Base-by-base conservation (phyloP, 2,888 invertebrate genomes). In the Adelphocoris suturalis region DNA sequence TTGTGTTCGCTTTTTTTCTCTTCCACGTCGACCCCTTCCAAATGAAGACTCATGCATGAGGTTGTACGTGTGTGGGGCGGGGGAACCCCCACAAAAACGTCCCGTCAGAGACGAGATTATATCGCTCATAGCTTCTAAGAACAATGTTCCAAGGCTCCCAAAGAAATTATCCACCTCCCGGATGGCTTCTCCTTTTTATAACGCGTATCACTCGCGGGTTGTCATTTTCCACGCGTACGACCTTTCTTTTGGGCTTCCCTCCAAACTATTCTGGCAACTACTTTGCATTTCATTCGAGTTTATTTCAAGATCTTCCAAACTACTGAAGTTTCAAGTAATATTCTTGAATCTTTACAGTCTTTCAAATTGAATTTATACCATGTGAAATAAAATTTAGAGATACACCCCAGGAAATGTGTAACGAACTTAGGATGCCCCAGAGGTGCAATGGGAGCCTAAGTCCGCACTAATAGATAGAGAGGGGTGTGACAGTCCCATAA, bases 21-120 rank as follows among this genome's bases (percentile, higher is more conserved):
- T 19, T 28, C 78, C 16, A 14, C 28, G 28, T 27, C 28, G n/a
- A n/a, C 57, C 85, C 85, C 68, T 19, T 27, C 16, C 85, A 85
- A 85, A 85, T 85, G 85, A 57, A 85, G 85, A 85, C 85, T 85
- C 85, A 57, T 85, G 85, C 85, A 85, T 85, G 85, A 85, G 85
- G 85, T 85, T 61, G 85, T 85, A 85, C 85, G 85, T 85, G 85
- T 85, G 57, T 57, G 85, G 37, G 85, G 85, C 85, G 85, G 82
- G 28, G 27, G 23, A 16, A 19, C n/a, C 61, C 55, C 55, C 27
- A 57, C 85, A 85, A 85, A 85, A 85, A 85, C 85, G n/a, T 61
- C 85, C 85, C 85, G 52, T 82, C 82, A 52, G 52, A 82, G 28
- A 37, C 80, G 47, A 85, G 85, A 85, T 85, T 85, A 85, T 27